Percentiles rank a stretch among this genome's conserved stretches.
Evolutionary conservation across 2,113 vertebrate genomes (phyloP).

Genomic region (Tylochromis polylepis): DNA sequence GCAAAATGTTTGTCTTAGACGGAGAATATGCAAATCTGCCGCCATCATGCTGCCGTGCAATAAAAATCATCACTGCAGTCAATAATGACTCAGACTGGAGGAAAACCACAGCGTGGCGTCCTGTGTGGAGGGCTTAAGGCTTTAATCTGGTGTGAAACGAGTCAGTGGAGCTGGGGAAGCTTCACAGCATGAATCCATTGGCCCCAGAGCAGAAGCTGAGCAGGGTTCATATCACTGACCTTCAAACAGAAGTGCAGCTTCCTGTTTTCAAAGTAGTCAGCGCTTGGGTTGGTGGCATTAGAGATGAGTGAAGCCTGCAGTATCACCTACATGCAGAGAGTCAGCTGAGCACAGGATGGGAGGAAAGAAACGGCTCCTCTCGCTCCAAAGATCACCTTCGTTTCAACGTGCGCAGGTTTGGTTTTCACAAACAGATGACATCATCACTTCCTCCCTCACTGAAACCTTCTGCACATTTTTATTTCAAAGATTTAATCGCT

Average conservation of each 20-base stretch:
- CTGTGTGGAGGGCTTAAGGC: neutral
- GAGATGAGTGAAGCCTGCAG: neutral
- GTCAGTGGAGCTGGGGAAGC: neutral
- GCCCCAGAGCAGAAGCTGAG: neutral
- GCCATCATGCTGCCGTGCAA: neutral
- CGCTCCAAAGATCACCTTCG: neutral
- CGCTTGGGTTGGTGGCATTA: neutral
- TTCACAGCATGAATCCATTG: neutral
- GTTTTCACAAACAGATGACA: neutral
- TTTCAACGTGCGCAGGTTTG: neutral
- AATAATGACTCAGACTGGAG: neutral
- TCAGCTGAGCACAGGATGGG: too few relatives aligned
- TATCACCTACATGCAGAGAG: neutral
- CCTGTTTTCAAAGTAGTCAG: neutral
- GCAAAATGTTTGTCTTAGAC: neutral
- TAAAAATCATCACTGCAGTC: neutral
- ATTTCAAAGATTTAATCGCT: neutral
- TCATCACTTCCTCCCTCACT: neutral
- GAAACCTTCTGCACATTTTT: neutral
- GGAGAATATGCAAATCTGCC: neutral
- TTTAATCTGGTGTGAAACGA: neutral
- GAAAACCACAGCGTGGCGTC: neutral
- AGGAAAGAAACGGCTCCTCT: too few relatives aligned
- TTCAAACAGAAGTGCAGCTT: neutral
- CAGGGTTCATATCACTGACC: neutral